phyloP scores from a whole-genome alignment of 2,113 vertebrate genomes.

The Tachysurus fulvidraco region DNA sequence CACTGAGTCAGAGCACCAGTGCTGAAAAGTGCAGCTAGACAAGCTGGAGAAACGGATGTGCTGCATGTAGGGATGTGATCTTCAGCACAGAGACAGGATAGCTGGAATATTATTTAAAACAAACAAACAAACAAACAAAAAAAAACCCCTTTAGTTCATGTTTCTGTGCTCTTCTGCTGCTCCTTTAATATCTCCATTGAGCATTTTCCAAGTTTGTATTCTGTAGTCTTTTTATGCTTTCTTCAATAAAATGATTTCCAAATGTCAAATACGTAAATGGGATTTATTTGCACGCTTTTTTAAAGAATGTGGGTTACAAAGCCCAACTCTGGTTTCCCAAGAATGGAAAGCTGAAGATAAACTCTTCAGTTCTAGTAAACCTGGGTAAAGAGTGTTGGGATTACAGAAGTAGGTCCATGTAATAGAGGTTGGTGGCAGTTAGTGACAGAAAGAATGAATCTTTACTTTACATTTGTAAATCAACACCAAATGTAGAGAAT shows the following conservation, averaged over 20 bases:
- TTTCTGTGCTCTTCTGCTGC: background rate
- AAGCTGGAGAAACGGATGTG: background rate
- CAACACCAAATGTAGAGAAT: background rate
- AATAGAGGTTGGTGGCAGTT: background rate
- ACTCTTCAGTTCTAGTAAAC: background rate
- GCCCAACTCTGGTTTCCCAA: background rate
- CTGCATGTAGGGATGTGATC: background rate
- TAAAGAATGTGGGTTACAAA: background rate
- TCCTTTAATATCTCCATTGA: background rate
- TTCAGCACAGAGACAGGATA: background rate
- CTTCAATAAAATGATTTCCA: constrained; percentile 31
- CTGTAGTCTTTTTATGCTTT: background rate
- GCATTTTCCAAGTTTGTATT: background rate
- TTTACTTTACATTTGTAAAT: background rate
- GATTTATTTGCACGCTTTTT: background rate
- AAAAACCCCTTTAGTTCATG: background rate
- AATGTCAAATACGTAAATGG: background rate
- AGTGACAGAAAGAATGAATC: background rate
- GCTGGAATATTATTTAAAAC: background rate
- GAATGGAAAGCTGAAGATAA: background rate
- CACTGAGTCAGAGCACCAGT: constrained; percentile 46
- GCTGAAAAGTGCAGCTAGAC: constrained; percentile 43
- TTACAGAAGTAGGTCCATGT: background rate
- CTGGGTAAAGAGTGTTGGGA: background rate
- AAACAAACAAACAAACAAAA: too few relatives aligned